Base-by-base conservation (phyloP, 1,140 invertebrate genomes). In the Thaumetopoea pityocampa region DNA sequence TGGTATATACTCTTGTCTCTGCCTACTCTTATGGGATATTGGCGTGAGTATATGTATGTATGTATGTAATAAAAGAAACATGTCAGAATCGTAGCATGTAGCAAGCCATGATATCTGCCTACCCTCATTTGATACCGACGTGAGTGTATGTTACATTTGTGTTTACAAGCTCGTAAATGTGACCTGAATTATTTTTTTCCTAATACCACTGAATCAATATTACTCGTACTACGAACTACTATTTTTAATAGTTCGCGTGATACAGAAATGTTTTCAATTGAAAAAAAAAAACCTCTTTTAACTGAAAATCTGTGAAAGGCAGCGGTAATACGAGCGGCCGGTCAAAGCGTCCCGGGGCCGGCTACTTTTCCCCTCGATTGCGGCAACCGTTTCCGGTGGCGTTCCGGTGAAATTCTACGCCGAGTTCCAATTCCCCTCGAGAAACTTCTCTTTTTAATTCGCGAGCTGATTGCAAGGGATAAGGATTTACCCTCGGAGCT, bases 331-430 rank as follows among this genome's bases (percentile, higher is more conserved):
- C 49, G 49, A 56, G 44, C 48, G 57, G 47, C 35, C 46, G 48
- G 53, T 58, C 53, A 61, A 61, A 65, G 51, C 51, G 34, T 38
- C 38, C 42, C 28, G 36, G 33, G 42, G 40, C 46, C 27, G 44
- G 55, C 42, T 57, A 57, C 54, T 61, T 61, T 61, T 60, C 51
- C 54, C 52, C 57, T 53, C 54, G 53, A 61, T 55, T 57, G 58
- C 57, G 54, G 49, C 43, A 46, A 49, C 34, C 49, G 40, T 49
- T 50, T 61, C 57, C 57, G 52, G 46, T 29, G 37, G 45, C 49
- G 52, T 56, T 55, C 51, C 56, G 51, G 51, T 37, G 37, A 48
- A 59, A 47, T 54, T 52, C 56, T 20, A 46, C 48, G 48, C 47
- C 53, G 48, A 37, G 29, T 52, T 53, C 43, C 40, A 51, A 59